Evolutionary conservation across 2,888 invertebrate species (phyloP), one percentile per base, ranked within the genome.

Genomic region (Athrips mouffetella): DNA sequence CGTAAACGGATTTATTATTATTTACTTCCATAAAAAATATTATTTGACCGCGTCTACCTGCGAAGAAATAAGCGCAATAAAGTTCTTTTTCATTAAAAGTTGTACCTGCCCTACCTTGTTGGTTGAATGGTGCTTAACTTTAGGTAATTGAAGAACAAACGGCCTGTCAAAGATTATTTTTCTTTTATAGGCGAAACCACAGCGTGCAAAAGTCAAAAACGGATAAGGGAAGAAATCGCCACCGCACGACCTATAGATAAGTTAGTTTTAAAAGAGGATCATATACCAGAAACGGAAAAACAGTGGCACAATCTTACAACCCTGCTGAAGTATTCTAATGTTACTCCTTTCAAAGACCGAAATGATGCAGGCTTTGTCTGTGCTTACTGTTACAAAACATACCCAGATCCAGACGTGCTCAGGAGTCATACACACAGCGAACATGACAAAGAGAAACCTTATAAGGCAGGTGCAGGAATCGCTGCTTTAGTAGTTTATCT

Each of bases 101-200:
- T n/a, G n/a, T n/a, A n/a, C n/a, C n/a, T n/a, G n/a, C n/a, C n/a
- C n/a, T n/a, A n/a, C n/a, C n/a, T n/a, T n/a, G n/a, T n/a, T n/a
- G n/a, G n/a, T n/a, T n/a, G n/a, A n/a, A n/a, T n/a, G n/a, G n/a
- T n/a, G n/a, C n/a, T n/a, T n/a, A n/a, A n/a, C n/a, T n/a, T 46
- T 37, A 35, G n/a, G 6, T 4, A 25, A 6, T 23, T 49, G 49
- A 45, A 52, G 35, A 50, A 15, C 47, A 13, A 68, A 66, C 62
- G 74, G 73, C 76, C 69, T 76, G 76, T 84, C 77, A 83, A 78
- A 75, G 71, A 70, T 73, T 76, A 62, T 78, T 83, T 85, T 86
- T 86, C 85, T 86, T 86, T 86, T 86, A 82, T 86, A 87, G 86
- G 86, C 79, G 70, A 68, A 57, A 74, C 75, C 65, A 72, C 82